Evolutionary conservation across 2,797 vertebrate species (phyloP).

Genomic region (Margarornis squamiger): DNA sequence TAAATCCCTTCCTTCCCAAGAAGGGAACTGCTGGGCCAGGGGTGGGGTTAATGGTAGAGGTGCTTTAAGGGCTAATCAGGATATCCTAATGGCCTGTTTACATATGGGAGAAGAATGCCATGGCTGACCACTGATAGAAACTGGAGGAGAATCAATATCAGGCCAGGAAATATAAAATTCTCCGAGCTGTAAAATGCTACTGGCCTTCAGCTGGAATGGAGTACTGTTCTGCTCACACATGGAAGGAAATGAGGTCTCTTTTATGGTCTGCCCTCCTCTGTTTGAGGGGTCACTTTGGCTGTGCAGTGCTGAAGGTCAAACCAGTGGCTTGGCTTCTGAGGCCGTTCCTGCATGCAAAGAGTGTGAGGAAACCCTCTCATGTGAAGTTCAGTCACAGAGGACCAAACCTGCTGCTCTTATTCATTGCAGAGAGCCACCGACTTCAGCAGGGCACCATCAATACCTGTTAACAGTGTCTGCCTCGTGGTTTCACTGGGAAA

Average conservation of each 20-base stretch:
- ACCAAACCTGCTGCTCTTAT: neutral
- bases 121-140: neutral
- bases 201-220: neutral
- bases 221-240: fast-evolving
- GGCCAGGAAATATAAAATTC: neutral
- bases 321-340: neutral
- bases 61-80: neutral
- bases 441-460: neutral
- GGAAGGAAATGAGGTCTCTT: neutral
- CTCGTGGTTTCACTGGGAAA: neutral
- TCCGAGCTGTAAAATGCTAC: neutral
- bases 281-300: neutral
- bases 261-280: neutral
- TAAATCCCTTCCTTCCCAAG: neutral
- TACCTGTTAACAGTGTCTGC: neutral
- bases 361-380: neutral
- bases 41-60: fast-evolving
- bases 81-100: neutral
- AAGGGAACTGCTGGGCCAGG: neutral
- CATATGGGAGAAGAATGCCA: neutral
- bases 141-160: neutral
- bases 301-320: neutral
- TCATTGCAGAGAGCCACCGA: neutral
- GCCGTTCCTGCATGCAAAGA: neutral
- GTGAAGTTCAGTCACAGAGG: neutral